A percentile compares a stretch with the other conserved stretches of the same genome.
Evolutionary conservation across 2,113 vertebrate species (phyloP).

Genomic region (Mustelus asterias): DNA sequence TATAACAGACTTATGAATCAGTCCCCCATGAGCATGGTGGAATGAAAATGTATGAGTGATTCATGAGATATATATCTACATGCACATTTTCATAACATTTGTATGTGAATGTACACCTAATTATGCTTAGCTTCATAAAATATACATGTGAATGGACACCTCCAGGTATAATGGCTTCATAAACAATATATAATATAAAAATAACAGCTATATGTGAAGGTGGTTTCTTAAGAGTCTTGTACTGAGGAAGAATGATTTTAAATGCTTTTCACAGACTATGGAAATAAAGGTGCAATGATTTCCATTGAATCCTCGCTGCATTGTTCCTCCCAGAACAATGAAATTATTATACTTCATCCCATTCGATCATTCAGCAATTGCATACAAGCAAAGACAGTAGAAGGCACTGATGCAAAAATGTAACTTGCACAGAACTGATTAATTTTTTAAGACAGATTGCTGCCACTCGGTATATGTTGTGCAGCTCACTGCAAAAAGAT

Average conservation of each 20-base stretch:
- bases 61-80: neutral
- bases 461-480: neutral
- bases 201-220: neutral
- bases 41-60: neutral
- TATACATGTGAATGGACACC: neutral
- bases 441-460: neutral
- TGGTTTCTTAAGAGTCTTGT: neutral
- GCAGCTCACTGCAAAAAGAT: neutral
- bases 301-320: neutral
- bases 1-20: neutral
- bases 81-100: neutral
- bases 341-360: neutral
- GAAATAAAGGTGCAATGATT: neutral
- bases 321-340: neutral
- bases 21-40: neutral
- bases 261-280: neutral
- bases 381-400: neutral
- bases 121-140: neutral
- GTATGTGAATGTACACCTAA: neutral
- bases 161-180: neutral
- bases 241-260: neutral
- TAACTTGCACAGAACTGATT: neutral
- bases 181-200: neutral
- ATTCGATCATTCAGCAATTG: neutral
- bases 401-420: neutral